Evolutionary conservation across 2,113 vertebrate genomes (phyloP).

Genomic region (Poecile atricapillus): DNA sequence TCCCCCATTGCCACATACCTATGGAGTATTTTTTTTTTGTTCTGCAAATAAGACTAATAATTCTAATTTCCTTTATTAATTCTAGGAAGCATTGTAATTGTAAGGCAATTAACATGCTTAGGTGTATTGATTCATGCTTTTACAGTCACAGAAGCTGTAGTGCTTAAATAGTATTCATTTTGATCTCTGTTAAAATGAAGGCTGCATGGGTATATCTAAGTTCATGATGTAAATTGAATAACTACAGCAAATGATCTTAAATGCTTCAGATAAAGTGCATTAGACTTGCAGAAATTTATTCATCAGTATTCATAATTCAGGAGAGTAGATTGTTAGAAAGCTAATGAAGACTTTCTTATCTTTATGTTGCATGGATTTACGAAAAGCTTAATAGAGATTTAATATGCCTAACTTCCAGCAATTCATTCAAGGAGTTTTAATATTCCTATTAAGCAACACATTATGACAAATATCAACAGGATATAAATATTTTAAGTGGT

Average conservation of each 20-base stretch:
- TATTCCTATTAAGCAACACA: not conserved
- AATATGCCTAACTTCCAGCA: not conserved
- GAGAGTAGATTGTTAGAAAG: not conserved
- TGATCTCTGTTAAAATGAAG: not conserved
- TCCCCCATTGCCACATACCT: fast-evolving
- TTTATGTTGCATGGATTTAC: not conserved
- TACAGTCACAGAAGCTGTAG: not conserved
- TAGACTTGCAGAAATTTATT: not conserved
- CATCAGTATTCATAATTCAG: not conserved
- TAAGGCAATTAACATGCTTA: not conserved
- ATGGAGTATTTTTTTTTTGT: not conserved
- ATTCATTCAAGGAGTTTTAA: not conserved
- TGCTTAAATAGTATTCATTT: conserved; percentile 10
- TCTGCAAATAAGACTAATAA: not conserved
- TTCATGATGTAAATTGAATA: conserved; percentile 13
- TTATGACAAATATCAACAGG: not conserved
- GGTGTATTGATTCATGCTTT: not conserved
- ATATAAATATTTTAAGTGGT: not conserved
- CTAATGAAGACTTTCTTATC: conserved; percentile 32
- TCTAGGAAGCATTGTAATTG: not conserved
- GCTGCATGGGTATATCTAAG: not conserved
- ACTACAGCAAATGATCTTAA: not conserved
- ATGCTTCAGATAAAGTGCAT: conserved; percentile 13
- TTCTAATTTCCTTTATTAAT: not conserved
- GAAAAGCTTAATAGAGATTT: not conserved